Percentiles rank a stretch among this genome's conserved stretches.
phyloP scores from a whole-genome alignment of 2,888 invertebrate species.

The Exephanes ischioxanthus region DNA sequence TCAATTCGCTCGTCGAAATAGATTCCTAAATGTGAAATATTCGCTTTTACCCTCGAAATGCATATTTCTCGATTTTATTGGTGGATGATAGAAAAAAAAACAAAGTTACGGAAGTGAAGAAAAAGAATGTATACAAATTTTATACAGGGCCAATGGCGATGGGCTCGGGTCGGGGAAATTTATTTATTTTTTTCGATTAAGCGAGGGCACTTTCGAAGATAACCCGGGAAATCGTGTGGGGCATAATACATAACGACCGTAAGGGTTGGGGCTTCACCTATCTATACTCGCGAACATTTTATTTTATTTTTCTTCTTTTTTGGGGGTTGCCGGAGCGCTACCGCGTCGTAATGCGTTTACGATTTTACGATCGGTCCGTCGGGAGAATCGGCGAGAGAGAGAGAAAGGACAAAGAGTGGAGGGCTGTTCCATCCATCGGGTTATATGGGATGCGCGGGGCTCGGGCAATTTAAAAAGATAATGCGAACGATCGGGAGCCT shows the following conservation, averaged over 20 bases:
- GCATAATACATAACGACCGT: slow-evolving; percentile 34
- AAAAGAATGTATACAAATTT: slow-evolving; percentile 26
- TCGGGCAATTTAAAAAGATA: slow-evolving; percentile 80
- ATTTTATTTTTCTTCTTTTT: slow-evolving; percentile 43
- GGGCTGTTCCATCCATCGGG: slow-evolving; percentile 62
- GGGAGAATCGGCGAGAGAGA: slow-evolving; percentile 54
- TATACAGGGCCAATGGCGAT: slow-evolving; percentile 17
- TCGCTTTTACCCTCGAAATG: background rate
- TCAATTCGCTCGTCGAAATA: background rate
- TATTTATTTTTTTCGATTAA: slow-evolving; percentile 26
- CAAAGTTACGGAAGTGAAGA: background rate
- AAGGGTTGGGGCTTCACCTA: slow-evolving; percentile 54
- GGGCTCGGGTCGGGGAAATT: background rate
- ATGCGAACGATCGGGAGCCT: slow-evolving; percentile 75
- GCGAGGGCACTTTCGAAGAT: slow-evolving; percentile 33
- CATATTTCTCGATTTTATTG: slow-evolving; percentile 5
- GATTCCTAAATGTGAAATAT: background rate
- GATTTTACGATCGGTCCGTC: slow-evolving; percentile 64
- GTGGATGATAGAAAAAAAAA: background rate
- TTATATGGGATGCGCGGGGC: slow-evolving; percentile 38
- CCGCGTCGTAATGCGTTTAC: slow-evolving; percentile 69
- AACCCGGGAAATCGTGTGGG: slow-evolving; percentile 30
- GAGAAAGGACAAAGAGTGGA: slow-evolving; percentile 39
- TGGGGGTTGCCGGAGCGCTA: slow-evolving; percentile 33
- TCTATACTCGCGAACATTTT: slow-evolving; percentile 39